Percentiles rank a stretch among this genome's conserved stretches.
Evolutionary conservation across 1,140 invertebrate genomes (phyloP).

Genomic region (Sarcophaga bullata): DNA sequence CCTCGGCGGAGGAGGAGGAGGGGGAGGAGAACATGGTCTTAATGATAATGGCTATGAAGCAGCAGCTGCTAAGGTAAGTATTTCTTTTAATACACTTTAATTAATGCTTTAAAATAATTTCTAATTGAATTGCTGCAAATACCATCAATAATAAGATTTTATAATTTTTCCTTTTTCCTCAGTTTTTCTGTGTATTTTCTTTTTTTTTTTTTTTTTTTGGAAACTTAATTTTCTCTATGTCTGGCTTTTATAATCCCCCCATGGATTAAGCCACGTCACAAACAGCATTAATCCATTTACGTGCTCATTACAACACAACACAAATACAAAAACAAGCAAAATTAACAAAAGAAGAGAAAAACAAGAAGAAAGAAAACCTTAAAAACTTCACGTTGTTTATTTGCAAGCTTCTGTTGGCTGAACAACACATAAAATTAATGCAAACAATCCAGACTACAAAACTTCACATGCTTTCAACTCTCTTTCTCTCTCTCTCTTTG

Average conservation of each 20-base stretch:
- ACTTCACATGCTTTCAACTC: background rate
- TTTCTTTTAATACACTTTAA: background rate
- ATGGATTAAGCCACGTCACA: conserved; percentile 39
- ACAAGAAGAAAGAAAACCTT: background rate
- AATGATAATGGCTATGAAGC: background rate
- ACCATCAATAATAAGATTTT: too few species aligned
- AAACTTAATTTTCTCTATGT: conserved; percentile 29
- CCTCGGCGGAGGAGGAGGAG: background rate
- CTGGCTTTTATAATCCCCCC: conserved; percentile 28
- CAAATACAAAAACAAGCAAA: background rate
- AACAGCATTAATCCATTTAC: conserved; percentile 41
- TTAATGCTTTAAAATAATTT: background rate
- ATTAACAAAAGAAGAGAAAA: background rate
- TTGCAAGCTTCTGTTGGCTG: background rate
- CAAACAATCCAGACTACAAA: conserved; percentile 26
- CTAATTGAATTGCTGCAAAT: background rate
- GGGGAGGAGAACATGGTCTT: background rate
- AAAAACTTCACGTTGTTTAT: conserved; percentile 16
- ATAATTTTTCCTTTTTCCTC: background rate
- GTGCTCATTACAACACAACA: conserved; percentile 19
- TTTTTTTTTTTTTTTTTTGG: background rate
- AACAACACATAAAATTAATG: conserved; percentile 26
- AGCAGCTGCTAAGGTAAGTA: conserved; percentile 23
- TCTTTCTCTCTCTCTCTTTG: too few species aligned
- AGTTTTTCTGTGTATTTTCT: background rate